Evolutionary conservation across 1,140 invertebrate genomes (phyloP).

Genomic region (Probaryconus sp.): DNA sequence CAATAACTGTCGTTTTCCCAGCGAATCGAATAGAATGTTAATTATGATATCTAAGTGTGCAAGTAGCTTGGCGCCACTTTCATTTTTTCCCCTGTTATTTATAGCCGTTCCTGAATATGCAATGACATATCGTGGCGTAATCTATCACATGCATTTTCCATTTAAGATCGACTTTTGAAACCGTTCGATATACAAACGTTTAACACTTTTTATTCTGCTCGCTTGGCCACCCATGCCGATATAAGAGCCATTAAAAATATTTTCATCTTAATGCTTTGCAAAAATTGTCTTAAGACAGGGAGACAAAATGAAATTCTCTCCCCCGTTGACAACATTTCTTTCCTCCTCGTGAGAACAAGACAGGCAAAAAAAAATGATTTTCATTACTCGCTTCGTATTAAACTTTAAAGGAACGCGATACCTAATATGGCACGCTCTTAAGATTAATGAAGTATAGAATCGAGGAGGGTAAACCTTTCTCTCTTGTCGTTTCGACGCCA

Average conservation of each 20-base stretch:
- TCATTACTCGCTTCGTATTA: conserved; percentile 5
- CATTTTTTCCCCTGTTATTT: conserved; percentile 50
- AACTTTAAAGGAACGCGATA: conserved; percentile 12
- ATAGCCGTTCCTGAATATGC: conserved; percentile 57
- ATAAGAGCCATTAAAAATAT: background rate
- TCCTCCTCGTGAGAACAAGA: no score
- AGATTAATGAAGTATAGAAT: conserved; percentile 38
- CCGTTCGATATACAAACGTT: conserved; percentile 21
- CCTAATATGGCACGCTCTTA: conserved; percentile 34
- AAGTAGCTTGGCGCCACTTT: conserved; percentile 54
- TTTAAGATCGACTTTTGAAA: conserved; percentile 51
- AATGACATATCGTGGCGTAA: conserved; percentile 52
- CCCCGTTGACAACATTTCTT: no score
- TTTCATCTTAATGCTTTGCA: no score
- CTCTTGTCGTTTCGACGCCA: conserved; percentile 13
- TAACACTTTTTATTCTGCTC: conserved; percentile 29
- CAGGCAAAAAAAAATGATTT: background rate
- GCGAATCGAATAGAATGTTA: conserved; percentile 50
- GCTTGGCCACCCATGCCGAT: conserved; percentile 15
- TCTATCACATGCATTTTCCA: conserved; percentile 56
- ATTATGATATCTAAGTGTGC: conserved; percentile 52
- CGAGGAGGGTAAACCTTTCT: conserved; percentile 38
- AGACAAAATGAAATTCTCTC: no score
- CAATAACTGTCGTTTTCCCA: conserved; percentile 45
- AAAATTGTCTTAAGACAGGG: no score